These are phyloP conservation scores for Trissoscelio sp. DNA, from an alignment of 2,888 invertebrate species.

Conservation along the genomic window DNA sequence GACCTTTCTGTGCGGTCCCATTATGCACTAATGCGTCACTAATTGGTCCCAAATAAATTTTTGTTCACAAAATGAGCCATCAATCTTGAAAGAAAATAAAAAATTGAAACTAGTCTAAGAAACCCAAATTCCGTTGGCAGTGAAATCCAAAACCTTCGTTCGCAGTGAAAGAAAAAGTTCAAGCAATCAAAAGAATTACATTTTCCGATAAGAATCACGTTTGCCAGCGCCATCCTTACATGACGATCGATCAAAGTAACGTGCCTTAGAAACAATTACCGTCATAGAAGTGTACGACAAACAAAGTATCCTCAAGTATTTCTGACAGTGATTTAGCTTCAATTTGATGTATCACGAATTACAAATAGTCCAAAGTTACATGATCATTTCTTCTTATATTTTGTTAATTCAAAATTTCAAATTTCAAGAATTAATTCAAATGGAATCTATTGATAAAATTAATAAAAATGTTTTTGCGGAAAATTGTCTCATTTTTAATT, in stretches of 20 bases:
- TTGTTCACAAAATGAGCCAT: conserved; percentile 13
- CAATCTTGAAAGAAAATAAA: conserved; percentile 15
- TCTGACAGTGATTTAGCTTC: too few species aligned
- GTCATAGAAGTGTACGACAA: conserved; percentile 33
- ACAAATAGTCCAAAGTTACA: too few species aligned
- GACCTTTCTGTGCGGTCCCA: conserved; percentile 5
- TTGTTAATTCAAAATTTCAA: too few species aligned
- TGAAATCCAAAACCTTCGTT: not conserved
- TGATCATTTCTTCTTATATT: too few species aligned
- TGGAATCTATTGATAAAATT: too few species aligned
- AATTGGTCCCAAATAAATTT: conserved; percentile 35
- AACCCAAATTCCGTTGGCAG: not conserved
- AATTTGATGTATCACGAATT: too few species aligned
- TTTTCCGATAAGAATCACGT: conserved; percentile 6
- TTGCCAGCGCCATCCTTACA: conserved; percentile 8
- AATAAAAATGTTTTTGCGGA: too few species aligned
- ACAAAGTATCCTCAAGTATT: too few species aligned
- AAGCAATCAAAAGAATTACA: conserved; percentile 7
- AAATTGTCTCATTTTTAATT: too few species aligned
- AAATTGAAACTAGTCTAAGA: not conserved
- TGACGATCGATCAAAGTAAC: conserved; percentile 45
- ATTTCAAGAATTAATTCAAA: too few species aligned
- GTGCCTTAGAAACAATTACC: conserved; percentile 38
- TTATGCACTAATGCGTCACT: conserved; percentile 24
- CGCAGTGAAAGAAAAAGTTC: not conserved